phyloP scores from a whole-genome alignment of 1,140 invertebrate genomes.

The Papilio polyxenes region DNA sequence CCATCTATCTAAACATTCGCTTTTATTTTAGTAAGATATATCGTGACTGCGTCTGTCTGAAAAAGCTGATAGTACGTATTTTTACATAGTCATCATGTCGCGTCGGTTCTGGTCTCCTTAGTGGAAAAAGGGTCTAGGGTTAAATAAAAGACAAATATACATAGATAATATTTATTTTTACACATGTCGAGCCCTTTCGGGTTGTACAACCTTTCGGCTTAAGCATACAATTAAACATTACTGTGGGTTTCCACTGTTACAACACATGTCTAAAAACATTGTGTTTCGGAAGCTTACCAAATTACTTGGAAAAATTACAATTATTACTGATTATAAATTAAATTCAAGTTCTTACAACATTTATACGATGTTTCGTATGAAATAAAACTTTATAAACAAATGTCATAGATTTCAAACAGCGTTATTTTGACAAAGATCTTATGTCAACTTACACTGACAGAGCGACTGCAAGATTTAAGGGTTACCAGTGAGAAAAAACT shows the following conservation, averaged over 20 bases:
- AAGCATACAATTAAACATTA: conserved; percentile 25
- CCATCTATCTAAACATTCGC: too few species aligned
- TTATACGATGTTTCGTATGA: too few species aligned
- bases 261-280: not conserved
- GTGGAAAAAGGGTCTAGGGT: not conserved
- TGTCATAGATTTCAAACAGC: too few species aligned
- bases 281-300: conserved; percentile 15
- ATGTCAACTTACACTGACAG: too few species aligned
- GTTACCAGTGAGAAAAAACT: too few species aligned
- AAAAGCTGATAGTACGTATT: too few species aligned
- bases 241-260: not conserved
- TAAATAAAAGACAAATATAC: not conserved
- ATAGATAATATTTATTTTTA: conserved; percentile 23
- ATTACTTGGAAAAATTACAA: conserved; percentile 13
- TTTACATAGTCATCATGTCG: too few species aligned
- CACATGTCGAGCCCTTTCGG: not conserved
- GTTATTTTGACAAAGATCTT: too few species aligned
- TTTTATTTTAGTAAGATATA: too few species aligned
- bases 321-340: not conserved
- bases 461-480: too few species aligned
- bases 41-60: too few species aligned
- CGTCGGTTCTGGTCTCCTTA: not conserved
- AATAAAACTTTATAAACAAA: too few species aligned
- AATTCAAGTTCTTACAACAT: not conserved
- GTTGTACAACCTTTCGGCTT: conserved; percentile 26